Base-by-base conservation (phyloP, 2,888 invertebrate species). In the Hesperia comma region DNA sequence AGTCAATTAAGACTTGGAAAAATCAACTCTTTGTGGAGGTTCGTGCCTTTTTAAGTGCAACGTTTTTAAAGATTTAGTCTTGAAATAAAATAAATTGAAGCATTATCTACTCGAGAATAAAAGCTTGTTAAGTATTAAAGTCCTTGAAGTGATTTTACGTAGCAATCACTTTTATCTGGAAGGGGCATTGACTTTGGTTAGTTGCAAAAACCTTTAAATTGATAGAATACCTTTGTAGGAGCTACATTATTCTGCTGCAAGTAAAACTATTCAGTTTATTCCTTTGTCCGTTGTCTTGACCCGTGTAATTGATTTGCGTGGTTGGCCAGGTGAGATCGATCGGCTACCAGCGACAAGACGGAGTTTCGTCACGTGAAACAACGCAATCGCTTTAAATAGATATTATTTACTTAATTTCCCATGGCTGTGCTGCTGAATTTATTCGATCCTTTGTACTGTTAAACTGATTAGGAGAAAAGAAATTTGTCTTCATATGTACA, bases 251-350 rank as follows among this genome's bases (percentile, higher is more conserved):
- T 55, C n/a, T 6, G 26, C 33, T 61, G 66, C 60, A 66, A 53
- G 40, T 41, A 46, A 61, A 61, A 55, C 41, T 62, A 43, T 62
- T 62, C 54, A 62, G 54, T 37, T 46, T 40, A 43, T 61, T 37
- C 40, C 61, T 67, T 67, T 67, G 55, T 67, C 49, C 17, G 60
- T 43, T 49, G 37, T 40, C 49, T 56, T 51, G 61, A 49, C 55
- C 61, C 55, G 55, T 61, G 61, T 49, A 67, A 67, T 67, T 61
- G 67, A 61, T 67, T 61, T 61, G 46, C 55, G 55, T 55, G 54
- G 55, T 64, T 55, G 58, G 41, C 43, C 58, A 66, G 58, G 64
- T 66, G 64, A 60, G 53, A 66, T 66, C 64, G 64, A 60, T 60
- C 53, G 40, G 33, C 33, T 51, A 58, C 58, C 53, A 53, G 40